Evolutionary conservation across 1,140 invertebrate genomes (phyloP).

Genomic region (Augochlora pura): DNA sequence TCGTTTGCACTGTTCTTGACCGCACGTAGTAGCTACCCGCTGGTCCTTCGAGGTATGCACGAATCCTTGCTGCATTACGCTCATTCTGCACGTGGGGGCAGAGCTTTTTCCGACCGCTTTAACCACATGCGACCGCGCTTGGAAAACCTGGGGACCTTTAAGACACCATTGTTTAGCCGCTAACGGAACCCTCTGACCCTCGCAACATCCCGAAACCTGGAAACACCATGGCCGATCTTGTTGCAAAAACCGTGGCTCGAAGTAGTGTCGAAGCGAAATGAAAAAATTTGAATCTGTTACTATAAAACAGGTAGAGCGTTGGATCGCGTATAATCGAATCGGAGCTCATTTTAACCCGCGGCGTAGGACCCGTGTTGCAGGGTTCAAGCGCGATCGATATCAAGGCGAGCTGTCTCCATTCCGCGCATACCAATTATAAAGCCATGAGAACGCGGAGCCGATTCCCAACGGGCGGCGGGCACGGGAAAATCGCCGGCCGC

Average conservation of each 20-base stretch:
- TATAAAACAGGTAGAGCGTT: too few species aligned
- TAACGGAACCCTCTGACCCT: too few species aligned
- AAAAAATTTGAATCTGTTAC: too few species aligned
- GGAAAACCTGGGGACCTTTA: neutral
- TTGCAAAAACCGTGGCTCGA: too few species aligned
- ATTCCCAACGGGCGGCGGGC: slow-evolving; percentile 49
- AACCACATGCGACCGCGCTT: slow-evolving; percentile 14
- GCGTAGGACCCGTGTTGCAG: too few species aligned
- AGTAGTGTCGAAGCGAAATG: too few species aligned
- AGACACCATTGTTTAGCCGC: too few species aligned
- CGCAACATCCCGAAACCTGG: too few species aligned
- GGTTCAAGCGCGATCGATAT: too few species aligned
- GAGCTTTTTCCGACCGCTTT: slow-evolving; percentile 26
- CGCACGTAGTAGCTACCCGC: slow-evolving; percentile 40
- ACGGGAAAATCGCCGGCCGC: slow-evolving; percentile 41
- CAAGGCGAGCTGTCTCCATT: neutral
- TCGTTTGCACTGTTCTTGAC: slow-evolving; percentile 71
- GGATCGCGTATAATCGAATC: too few species aligned
- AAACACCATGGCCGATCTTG: too few species aligned
- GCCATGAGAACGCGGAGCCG: neutral
- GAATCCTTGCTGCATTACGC: slow-evolving; percentile 58
- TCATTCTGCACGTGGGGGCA: slow-evolving; percentile 34
- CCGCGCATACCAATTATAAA: neutral
- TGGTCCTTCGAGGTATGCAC: slow-evolving; percentile 59
- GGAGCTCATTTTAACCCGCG: too few species aligned